Evolutionary conservation across 2,888 invertebrate genomes (phyloP).

Genomic region (Melanotus villosus): DNA sequence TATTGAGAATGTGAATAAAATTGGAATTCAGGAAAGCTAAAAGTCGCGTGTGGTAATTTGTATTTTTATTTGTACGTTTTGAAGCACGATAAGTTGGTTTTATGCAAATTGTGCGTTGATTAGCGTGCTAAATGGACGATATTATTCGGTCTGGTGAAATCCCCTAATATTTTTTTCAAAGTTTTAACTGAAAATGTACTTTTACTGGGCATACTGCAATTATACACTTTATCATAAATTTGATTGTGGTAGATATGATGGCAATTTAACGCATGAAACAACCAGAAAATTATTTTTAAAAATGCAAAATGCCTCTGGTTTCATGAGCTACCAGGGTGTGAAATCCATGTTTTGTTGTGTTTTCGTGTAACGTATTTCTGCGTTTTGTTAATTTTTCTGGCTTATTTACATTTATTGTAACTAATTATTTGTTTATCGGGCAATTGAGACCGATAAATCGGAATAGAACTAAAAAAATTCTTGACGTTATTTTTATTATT

Average conservation of each 20-base stretch:
- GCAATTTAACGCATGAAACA: too few species aligned
- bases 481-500: too few species aligned
- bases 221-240: not conserved
- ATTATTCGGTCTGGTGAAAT: not conserved
- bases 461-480: too few species aligned
- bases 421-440: too few species aligned
- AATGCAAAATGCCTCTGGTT: too few species aligned
- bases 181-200: not conserved
- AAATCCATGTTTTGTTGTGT: too few species aligned
- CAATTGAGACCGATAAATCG: too few species aligned
- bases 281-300: too few species aligned
- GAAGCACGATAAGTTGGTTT: slow-evolving; percentile 3
- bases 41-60: slow-evolving; percentile 17
- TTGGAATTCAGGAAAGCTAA: not conserved
- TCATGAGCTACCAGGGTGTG: too few species aligned
- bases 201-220: not conserved
- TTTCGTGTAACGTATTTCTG: too few species aligned
- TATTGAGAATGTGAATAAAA: slow-evolving; percentile 9
- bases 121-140: slow-evolving; percentile 1
- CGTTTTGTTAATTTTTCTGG: too few species aligned
- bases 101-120: slow-evolving; percentile 13
- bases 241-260: not conserved
- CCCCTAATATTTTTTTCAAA: not conserved
- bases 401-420: too few species aligned
- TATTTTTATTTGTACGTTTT: slow-evolving; percentile 16